phyloP scores from a whole-genome alignment of 1,140 invertebrate species.

The Papilio glaucus region DNA sequence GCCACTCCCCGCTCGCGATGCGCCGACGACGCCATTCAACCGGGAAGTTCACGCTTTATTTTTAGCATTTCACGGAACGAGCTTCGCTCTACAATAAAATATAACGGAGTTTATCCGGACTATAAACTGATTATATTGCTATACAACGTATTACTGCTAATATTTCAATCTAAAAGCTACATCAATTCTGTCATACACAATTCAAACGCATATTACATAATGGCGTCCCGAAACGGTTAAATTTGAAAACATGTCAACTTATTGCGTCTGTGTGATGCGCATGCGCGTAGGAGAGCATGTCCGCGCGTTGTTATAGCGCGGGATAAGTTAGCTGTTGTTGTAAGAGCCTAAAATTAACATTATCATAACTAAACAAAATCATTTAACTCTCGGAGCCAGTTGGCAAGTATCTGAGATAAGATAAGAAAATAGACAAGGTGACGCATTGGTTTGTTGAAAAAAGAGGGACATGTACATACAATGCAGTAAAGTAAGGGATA shows the following conservation, averaged over 20 bases:
- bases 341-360: neutral
- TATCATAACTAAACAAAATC: neutral
- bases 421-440: neutral
- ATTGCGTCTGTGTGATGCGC: slow-evolving; percentile 21
- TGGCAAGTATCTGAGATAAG: slow-evolving; percentile 1
- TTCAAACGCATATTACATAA: neutral
- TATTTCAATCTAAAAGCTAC: neutral
- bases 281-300: slow-evolving; percentile 15
- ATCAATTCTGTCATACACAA: neutral
- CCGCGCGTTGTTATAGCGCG: neutral
- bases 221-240: slow-evolving; percentile 36
- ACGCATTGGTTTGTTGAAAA: neutral
- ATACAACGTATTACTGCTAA: neutral
- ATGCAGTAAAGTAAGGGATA: neutral
- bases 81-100: slow-evolving; percentile 52
- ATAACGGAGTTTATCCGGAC: slow-evolving; percentile 52
- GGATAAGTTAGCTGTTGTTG: neutral
- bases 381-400: neutral
- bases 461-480: neutral
- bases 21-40: slow-evolving; percentile 78
- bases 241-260: slow-evolving; percentile 37
- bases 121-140: neutral
- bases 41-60: slow-evolving; percentile 82
- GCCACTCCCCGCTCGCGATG: slow-evolving; percentile 73
- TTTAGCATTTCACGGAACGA: slow-evolving; percentile 73